These are phyloP conservation scores for Varanus salvator DNA, from an alignment of 2,113 vertebrate genomes.

Conservation along the genomic window DNA sequence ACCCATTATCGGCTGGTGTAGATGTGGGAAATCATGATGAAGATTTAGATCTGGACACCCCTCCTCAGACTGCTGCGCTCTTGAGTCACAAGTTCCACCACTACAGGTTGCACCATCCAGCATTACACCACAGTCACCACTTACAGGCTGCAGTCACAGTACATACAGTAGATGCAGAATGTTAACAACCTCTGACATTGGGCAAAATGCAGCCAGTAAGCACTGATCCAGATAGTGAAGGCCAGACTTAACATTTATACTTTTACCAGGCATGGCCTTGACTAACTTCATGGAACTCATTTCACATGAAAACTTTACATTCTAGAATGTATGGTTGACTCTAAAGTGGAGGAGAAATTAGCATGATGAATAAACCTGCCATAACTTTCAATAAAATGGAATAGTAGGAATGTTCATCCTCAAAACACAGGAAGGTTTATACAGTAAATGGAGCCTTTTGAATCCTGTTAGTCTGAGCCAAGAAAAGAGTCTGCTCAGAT, in stretches of 20 bases:
- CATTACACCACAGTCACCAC: conserved; percentile 90
- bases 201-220: neutral
- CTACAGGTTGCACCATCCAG: conserved; percentile 90
- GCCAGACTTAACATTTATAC: conserved; percentile 5
- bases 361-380: conserved; percentile 66
- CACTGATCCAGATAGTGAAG: neutral
- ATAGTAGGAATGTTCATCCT: conserved; percentile 60
- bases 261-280: neutral
- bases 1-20: conserved; percentile 91
- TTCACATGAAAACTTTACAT: conserved; percentile 3
- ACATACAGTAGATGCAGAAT: conserved; percentile 95
- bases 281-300: neutral
- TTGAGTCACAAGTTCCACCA: conserved; percentile 97
- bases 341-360: conserved; percentile 31
- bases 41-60: conserved; percentile 93
- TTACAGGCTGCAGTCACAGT: conserved; percentile 96
- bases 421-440: conserved; percentile 57
- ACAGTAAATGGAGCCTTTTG: conserved; percentile 55
- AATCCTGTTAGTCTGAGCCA: conserved; percentile 65
- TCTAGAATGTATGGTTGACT: conserved; percentile 33
- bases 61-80: conserved; percentile 93
- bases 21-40: conserved; percentile 96
- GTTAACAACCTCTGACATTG: conserved; percentile 77
- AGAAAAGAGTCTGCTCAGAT: conserved; percentile 15
- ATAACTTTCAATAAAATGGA: conserved; percentile 31